A percentile compares a stretch with the other conserved stretches of the same genome.
These are phyloP conservation scores for Amphipyra tragopoginis DNA, from an alignment of 2,888 invertebrate species.

Conservation along the genomic window DNA sequence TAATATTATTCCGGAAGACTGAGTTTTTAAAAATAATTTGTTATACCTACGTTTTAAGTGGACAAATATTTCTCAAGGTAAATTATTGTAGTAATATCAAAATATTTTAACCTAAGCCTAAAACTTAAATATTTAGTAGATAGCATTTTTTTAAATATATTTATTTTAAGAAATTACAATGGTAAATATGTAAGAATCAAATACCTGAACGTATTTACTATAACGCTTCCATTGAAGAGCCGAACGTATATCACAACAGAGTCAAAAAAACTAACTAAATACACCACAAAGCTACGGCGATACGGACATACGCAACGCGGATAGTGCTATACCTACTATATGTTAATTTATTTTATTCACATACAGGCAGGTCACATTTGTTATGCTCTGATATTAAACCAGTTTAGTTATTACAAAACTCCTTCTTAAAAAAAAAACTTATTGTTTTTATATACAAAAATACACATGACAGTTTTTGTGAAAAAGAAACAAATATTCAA, in stretches of 20 bases:
- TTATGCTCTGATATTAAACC: constrained; percentile 15
- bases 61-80: no score
- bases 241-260: constrained; percentile 37
- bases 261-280: constrained; percentile 49
- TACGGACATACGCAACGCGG: constrained; percentile 4
- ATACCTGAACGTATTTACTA: constrained; percentile 54
- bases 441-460: background rate
- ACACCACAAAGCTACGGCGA: background rate
- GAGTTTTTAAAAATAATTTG: no score
- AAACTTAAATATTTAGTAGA: no score
- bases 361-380: constrained; percentile 48
- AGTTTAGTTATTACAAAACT: constrained; percentile 1
- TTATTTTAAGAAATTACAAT: background rate
- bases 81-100: no score
- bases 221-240: constrained; percentile 32
- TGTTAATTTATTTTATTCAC: constrained; percentile 42
- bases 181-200: constrained; percentile 7
- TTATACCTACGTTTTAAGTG: no score
- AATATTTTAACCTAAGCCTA: no score
- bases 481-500: no score
- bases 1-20: no score
- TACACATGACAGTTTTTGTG: no score
- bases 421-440: background rate
- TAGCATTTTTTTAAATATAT: no score
- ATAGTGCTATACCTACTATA: constrained; percentile 11